Evolutionary conservation across 1,140 invertebrate species (phyloP).

Genomic region (Globodera ellingtonae): DNA sequence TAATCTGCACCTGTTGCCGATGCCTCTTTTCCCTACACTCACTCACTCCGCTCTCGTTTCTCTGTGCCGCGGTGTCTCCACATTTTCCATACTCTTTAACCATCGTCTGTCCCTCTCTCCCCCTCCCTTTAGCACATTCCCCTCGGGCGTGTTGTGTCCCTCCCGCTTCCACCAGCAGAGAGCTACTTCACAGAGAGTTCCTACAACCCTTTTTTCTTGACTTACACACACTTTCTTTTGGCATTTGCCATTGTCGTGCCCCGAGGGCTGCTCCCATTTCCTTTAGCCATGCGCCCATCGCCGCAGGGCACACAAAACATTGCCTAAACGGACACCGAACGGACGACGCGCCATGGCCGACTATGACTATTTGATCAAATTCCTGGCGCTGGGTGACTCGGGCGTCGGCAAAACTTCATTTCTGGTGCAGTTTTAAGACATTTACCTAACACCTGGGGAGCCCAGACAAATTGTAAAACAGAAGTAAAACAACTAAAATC

Average conservation of each 20-base stretch:
- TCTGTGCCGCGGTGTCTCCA: background rate
- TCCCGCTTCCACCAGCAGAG: too few relatives aligned
- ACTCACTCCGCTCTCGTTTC: background rate
- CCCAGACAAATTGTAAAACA: too few relatives aligned
- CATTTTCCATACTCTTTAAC: background rate
- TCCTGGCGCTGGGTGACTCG: constrained; percentile 88
- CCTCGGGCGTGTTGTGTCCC: background rate
- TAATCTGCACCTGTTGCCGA: background rate
- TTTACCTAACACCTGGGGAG: background rate
- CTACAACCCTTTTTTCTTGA: background rate
- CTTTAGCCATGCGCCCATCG: background rate
- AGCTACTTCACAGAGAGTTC: too few relatives aligned
- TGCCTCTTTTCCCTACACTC: too few relatives aligned
- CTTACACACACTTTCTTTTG: background rate
- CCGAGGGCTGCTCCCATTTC: background rate
- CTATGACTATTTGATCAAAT: constrained; percentile 89
- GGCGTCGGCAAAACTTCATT: constrained; percentile 91
- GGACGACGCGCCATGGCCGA: constrained; percentile 54
- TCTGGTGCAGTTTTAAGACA: constrained; percentile 66
- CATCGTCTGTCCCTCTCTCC: background rate
- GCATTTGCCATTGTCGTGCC: background rate
- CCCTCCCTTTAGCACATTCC: background rate
- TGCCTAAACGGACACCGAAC: background rate
- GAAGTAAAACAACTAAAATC: too few relatives aligned
- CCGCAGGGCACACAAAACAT: background rate